A percentile compares a stretch with the other conserved stretches of the same genome.
Evolutionary conservation across 2,888 invertebrate genomes (phyloP).

Genomic region (Thymelicus sylvestris): DNA sequence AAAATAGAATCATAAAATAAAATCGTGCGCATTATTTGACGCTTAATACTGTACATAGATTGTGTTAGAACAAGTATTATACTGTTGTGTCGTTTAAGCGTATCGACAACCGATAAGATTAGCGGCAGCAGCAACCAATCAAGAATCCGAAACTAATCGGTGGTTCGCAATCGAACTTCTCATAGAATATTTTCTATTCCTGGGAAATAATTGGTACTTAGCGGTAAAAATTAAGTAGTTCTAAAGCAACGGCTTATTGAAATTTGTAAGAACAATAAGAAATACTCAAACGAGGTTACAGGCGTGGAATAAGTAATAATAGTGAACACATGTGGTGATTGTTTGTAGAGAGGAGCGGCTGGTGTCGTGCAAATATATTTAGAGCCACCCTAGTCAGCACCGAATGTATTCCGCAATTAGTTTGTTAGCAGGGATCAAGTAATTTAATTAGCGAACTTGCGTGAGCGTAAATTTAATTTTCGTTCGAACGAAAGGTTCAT

Average conservation of each 20-base stretch:
- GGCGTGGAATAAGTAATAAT: slow-evolving; percentile 42
- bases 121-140: slow-evolving; percentile 61
- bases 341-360: slow-evolving; percentile 61
- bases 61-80: slow-evolving; percentile 51
- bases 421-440: slow-evolving; percentile 56
- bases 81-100: slow-evolving; percentile 58
- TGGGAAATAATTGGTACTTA: background rate
- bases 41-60: slow-evolving; percentile 56
- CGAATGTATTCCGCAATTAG: slow-evolving; percentile 56
- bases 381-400: slow-evolving; percentile 54
- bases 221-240: too few relatives aligned
- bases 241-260: too few relatives aligned
- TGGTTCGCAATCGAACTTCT: slow-evolving; percentile 20
- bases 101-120: slow-evolving; percentile 78
- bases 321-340: slow-evolving; percentile 61
- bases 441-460: slow-evolving; percentile 66
- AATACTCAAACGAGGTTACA: slow-evolving; percentile 39
- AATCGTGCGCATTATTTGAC: slow-evolving; percentile 24
- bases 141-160: slow-evolving; percentile 46
- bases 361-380: slow-evolving; percentile 68
- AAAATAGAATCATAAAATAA: too few relatives aligned
- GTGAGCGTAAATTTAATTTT: slow-evolving; percentile 35
- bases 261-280: slow-evolving; percentile 10
- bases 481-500: slow-evolving; percentile 13
- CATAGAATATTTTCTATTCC: background rate